Evolutionary conservation across 2,888 invertebrate species (phyloP), one percentile per base, ranked within the genome.

Genomic region (Thecophora atra): DNA sequence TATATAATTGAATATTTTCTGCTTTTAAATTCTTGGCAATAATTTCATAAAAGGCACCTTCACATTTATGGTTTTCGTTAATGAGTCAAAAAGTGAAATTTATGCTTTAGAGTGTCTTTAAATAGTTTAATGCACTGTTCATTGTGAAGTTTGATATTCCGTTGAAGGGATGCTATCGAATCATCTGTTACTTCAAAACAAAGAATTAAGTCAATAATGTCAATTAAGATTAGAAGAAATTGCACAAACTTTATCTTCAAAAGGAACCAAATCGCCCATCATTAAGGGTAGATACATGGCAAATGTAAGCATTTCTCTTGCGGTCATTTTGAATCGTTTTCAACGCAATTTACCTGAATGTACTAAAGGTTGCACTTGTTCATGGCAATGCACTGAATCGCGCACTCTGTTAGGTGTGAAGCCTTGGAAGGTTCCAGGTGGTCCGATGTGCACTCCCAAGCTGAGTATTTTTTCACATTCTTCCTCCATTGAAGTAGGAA

Each of bases 251-350:
- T 65, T 44, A 47, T 72, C 51, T 47, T 67, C 51, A 42, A 17
- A 19, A 26, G 47, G 51, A 52, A 66, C 51, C n/a, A 66, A 30
- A 66, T 66, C 42, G 13, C 69, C 72, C 17, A 69, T 63, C 68
- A 72, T 69, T 58, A 68, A 62, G 15, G 68, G 72, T n/a, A 72
- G 67, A 68, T 72, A 51, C 13, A 51, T 26, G 26, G 56, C 62
- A 24, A 72, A 72, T n/a, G 62, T 69, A 28, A 51, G 54, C 69
- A 72, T 72, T 62, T 69, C 72, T 52, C 72, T 44, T 52, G 69
- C 72, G 17, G 72, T 69, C 62, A 63, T 54, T 30, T 72, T 72
- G 21, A 72, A 68, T 58, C 58, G 58, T 60, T 72, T 30, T 30
- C 8, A n/a, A n/a, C n/a, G n/a, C n/a, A n/a, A n/a, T n/a, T n/a